A percentile compares a stretch with the other conserved stretches of the same genome.
phyloP scores from a whole-genome alignment of 2,888 invertebrate genomes.

The Cylloceria caligata region DNA sequence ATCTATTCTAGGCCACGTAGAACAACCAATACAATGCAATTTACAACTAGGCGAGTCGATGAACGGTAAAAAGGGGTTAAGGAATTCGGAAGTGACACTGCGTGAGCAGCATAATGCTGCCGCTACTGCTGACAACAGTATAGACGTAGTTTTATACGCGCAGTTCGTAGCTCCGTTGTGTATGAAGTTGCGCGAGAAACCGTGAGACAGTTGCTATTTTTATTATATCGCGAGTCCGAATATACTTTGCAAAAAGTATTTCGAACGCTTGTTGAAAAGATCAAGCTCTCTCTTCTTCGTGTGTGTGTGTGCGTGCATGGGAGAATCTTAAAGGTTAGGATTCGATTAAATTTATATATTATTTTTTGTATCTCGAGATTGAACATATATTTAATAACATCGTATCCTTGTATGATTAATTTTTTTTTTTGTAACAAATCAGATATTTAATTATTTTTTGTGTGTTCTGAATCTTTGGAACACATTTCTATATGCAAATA shows the following conservation, averaged over 20 bases:
- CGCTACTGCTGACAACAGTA: slow-evolving; percentile 44
- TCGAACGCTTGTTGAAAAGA: neutral
- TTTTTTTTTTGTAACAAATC: too few species aligned
- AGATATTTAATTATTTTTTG: neutral
- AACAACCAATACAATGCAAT: slow-evolving; percentile 38
- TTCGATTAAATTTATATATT: neutral
- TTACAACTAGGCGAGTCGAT: slow-evolving; percentile 45
- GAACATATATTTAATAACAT: neutral
- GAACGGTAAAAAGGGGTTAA: slow-evolving; percentile 61
- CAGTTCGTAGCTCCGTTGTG: slow-evolving; percentile 59
- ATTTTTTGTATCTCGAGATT: neutral
- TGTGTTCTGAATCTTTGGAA: neutral
- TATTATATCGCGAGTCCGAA: neutral
- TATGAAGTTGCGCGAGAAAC: slow-evolving; percentile 49
- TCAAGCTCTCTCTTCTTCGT: too few species aligned
- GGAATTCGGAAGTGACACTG: slow-evolving; percentile 73
- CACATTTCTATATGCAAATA: neutral
- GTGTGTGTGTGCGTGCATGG: neutral
- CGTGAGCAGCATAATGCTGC: slow-evolving; percentile 66
- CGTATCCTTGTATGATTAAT: too few species aligned
- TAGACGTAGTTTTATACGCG: slow-evolving; percentile 20
- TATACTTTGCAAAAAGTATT: neutral
- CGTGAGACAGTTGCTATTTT: slow-evolving; percentile 45
- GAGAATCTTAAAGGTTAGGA: neutral
- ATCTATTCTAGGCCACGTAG: slow-evolving; percentile 8